Evolutionary conservation across 2,113 vertebrate species (phyloP).

Genomic region (Ammodytes dubius): DNA sequence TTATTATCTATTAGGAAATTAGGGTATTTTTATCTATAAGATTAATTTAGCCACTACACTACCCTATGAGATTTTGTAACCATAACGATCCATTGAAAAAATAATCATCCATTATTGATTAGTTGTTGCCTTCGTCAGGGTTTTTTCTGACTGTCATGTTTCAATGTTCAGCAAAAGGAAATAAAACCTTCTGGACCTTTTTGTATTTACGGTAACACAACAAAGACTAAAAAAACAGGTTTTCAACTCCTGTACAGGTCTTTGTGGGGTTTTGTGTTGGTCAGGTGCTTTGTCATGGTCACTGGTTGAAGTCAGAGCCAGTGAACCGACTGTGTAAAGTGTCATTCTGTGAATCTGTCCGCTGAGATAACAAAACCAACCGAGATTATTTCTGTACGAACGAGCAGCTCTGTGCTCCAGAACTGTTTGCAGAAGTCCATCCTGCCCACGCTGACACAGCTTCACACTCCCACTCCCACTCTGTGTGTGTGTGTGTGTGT

Average conservation of each 20-base stretch:
- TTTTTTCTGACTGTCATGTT: not conserved
- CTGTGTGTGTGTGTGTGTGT: not conserved
- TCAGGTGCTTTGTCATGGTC: not conserved
- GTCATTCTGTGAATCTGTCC: constrained; percentile 3
- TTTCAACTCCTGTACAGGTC: not conserved
- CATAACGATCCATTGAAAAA: no score
- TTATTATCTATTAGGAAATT: no score
- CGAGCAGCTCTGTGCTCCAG: constrained; percentile 7
- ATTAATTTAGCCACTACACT: no score
- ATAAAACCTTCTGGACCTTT: not conserved
- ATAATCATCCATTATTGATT: no score
- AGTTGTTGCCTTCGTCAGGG: no score
- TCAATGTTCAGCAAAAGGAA: not conserved
- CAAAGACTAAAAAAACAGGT: no score
- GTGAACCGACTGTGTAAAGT: not conserved
- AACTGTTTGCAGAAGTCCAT: constrained; percentile 46
- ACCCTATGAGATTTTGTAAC: no score
- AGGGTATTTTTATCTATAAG: no score
- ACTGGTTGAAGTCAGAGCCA: not conserved
- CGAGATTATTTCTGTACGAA: constrained; percentile 31
- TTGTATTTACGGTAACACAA: no score
- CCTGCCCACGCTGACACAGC: not conserved
- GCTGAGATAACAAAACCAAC: constrained; percentile 11
- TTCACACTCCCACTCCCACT: not conserved
- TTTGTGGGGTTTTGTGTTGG: not conserved